Evolutionary conservation across 2,113 vertebrate species (phyloP).

Genomic region (Microtus ochrogaster): DNA sequence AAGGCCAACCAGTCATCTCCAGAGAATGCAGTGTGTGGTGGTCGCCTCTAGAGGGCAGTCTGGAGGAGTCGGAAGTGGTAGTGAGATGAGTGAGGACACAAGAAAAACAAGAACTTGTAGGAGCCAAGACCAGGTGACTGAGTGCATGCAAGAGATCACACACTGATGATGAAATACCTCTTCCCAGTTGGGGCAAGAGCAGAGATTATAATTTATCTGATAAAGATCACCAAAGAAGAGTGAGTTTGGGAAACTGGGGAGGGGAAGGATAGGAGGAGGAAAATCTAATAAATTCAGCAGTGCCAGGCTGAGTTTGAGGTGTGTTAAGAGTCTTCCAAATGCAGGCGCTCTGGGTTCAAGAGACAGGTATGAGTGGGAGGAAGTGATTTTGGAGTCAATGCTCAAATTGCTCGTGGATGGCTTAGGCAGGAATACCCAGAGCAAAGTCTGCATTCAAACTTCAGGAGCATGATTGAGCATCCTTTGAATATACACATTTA

Average conservation of each 20-base stretch:
- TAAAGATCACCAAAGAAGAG: not conserved
- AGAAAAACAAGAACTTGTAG: not conserved
- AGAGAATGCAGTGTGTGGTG: not conserved
- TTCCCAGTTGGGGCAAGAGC: not conserved
- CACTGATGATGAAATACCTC: not conserved
- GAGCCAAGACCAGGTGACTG: not conserved
- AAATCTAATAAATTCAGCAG: not conserved
- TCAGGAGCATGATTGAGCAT: not conserved
- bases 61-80: not conserved
- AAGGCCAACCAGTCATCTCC: not conserved
- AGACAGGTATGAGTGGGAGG: not conserved
- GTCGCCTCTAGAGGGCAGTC: not conserved
- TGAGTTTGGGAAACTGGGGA: not conserved
- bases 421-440: not conserved
- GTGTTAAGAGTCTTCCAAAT: not conserved
- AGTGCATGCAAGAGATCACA: not conserved
- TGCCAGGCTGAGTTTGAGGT: not conserved
- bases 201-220: not conserved
- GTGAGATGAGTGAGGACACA: not conserved
- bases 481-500: too few relatives aligned
- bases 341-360: not conserved
- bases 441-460: not conserved
- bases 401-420: not conserved
- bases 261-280: not conserved
- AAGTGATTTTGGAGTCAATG: not conserved